Evolutionary conservation across 2,797 vertebrate genomes (phyloP).

Genomic region (Nothura maculosa): DNA sequence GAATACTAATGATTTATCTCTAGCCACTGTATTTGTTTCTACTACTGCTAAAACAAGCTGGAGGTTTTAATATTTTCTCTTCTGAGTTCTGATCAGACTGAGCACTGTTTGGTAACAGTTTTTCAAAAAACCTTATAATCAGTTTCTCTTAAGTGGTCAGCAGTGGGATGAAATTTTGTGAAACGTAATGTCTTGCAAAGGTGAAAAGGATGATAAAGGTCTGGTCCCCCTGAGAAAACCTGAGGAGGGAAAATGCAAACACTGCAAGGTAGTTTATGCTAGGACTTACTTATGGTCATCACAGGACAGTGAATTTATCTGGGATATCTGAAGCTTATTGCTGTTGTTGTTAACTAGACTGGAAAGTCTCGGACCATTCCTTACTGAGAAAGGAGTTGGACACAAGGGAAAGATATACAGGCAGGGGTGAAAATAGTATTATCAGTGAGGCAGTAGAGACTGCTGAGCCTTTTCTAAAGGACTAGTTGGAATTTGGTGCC

Average conservation of each 20-base stretch:
- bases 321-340: neutral
- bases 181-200: neutral
- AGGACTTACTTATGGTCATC: neutral
- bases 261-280: neutral
- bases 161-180: neutral
- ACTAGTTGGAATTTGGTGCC: neutral
- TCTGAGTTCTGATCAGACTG: neutral
- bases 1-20: accelerated
- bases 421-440: neutral
- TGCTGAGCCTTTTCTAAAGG: neutral
- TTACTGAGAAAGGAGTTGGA: neutral
- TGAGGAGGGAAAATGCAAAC: neutral
- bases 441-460: neutral
- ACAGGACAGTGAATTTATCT: neutral
- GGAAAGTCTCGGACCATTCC: neutral
- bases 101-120: neutral
- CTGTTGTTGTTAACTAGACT: neutral
- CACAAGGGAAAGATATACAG: neutral
- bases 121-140: neutral
- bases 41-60: neutral
- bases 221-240: neutral
- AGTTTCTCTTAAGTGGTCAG: neutral
- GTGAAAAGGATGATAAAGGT: neutral
- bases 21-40: neutral
- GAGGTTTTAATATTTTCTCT: neutral